Conservation (phyloP, 2,797 vertebrate species). For the Pipistrellus pygmaeus region DNA sequence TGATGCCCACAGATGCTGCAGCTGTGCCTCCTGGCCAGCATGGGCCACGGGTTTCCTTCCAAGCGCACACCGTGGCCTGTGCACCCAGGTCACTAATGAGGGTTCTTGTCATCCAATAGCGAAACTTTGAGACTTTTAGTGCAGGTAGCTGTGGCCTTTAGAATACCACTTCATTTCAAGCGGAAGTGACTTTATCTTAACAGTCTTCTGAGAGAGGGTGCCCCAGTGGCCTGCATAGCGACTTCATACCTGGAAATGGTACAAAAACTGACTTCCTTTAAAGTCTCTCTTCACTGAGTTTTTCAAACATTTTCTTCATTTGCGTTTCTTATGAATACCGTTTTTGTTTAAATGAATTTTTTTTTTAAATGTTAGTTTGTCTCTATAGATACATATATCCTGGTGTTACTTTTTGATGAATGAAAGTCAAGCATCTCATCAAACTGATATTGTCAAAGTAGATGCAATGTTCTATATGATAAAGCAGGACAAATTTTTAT, state of each 20-base stretch:
- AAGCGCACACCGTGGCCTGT: not conserved
- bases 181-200: constrained; percentile 5
- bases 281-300: not conserved
- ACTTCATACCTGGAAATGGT: not conserved
- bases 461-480: not conserved
- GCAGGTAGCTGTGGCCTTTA: not conserved
- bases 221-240: not conserved
- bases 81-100: not conserved
- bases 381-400: not conserved
- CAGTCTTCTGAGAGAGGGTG: not conserved
- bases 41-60: not conserved
- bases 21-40: not conserved
- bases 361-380: not conserved
- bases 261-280: not conserved
- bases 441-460: not conserved
- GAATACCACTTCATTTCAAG: not conserved
- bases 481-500: not conserved
- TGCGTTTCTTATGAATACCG: not conserved
- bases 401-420: not conserved
- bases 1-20: not conserved
- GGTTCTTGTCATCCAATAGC: not conserved
- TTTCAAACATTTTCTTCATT: not conserved
- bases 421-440: not conserved
- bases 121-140: not conserved
- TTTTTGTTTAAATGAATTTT: not conserved